These are phyloP conservation scores for Melanocharis versteri DNA, from an alignment of 2,113 vertebrate species.

Conservation along the genomic window DNA sequence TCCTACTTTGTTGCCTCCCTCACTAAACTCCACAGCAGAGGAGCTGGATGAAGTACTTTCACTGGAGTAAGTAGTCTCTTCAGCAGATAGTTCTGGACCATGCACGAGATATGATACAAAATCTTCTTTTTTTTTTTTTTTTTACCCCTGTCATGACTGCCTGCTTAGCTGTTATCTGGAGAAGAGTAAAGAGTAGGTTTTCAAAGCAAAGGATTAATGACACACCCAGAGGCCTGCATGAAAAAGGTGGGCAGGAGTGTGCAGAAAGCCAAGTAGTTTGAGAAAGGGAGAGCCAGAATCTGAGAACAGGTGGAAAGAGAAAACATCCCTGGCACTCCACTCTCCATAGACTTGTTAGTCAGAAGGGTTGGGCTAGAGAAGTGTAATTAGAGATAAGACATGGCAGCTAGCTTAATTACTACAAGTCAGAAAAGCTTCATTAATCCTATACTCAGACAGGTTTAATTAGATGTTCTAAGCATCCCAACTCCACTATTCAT, in stretches of 20 bases:
- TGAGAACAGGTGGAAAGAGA: not conserved
- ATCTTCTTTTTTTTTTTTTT: no score
- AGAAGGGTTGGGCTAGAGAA: not conserved
- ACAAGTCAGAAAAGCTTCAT: not conserved
- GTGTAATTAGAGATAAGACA: not conserved
- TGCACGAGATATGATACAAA: not conserved
- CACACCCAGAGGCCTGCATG: not conserved
- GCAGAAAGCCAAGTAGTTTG: not conserved
- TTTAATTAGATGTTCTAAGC: not conserved
- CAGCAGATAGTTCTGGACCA: not conserved
- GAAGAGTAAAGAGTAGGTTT: not conserved
- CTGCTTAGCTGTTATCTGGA: not conserved
- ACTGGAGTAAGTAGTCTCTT: not conserved
- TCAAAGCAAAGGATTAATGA: not conserved
- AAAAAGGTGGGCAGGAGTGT: not conserved
- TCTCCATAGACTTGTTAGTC: not conserved
- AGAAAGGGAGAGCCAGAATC: not conserved
- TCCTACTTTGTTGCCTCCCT: not conserved
- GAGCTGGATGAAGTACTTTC: not conserved
- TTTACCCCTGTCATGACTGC: no score
- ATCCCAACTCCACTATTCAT: not conserved
- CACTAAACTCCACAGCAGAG: not conserved
- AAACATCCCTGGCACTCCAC: rapidly evolving
- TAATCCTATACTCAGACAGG: not conserved
- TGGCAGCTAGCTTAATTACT: not conserved